phyloP scores from a whole-genome alignment of 2,888 invertebrate genomes.

The Philhelius pedissequus region DNA sequence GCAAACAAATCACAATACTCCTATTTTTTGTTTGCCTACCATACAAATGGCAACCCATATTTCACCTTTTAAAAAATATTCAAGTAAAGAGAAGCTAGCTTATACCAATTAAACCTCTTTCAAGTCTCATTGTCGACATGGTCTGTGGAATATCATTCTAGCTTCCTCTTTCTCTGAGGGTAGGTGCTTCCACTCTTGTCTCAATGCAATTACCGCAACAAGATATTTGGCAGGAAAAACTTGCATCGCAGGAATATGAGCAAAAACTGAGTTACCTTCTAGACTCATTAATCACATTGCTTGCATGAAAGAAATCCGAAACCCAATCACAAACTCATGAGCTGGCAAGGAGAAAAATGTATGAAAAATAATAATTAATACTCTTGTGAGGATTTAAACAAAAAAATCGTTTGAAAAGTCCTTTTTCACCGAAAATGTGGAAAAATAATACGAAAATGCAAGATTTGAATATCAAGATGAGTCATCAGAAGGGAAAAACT shows the following conservation, averaged over 20 bases:
- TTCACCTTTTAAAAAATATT: background rate
- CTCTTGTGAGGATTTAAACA: too few relatives aligned
- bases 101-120: conserved; percentile 2
- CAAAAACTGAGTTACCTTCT: conserved; percentile 28
- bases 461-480: conserved; percentile 43
- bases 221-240: conserved; percentile 20
- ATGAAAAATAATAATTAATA: background rate
- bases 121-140: background rate
- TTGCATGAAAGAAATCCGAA: conserved; percentile 29
- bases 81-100: background rate
- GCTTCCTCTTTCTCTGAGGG: background rate
- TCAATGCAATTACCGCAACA: conserved; percentile 41
- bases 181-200: background rate
- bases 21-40: background rate
- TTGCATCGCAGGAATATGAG: background rate
- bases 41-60: background rate
- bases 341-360: background rate
- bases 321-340: conserved; percentile 46
- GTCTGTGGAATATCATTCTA: background rate
- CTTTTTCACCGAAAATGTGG: background rate
- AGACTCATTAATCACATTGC: conserved; percentile 64
- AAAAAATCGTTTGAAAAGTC: conserved; percentile 8
- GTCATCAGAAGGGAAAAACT: conserved; percentile 2
- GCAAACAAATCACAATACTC: background rate
- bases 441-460: conserved; percentile 10